phyloP scores from a whole-genome alignment of 2,113 vertebrate genomes.

The Lophius piscatorius region DNA sequence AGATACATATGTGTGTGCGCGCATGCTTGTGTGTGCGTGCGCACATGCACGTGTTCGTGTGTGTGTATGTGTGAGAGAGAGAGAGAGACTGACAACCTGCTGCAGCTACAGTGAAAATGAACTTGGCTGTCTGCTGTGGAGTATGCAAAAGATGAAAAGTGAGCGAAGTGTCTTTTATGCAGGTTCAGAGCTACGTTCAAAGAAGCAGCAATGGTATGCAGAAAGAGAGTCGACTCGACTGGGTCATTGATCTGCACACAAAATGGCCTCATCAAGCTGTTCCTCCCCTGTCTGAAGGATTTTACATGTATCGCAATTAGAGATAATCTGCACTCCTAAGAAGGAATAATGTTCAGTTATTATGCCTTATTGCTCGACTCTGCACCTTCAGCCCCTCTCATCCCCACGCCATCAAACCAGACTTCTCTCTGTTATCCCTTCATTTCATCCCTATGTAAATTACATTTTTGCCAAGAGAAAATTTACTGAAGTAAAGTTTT shows the following conservation, averaged over 20 bases:
- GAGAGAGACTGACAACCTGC: constrained; percentile 72
- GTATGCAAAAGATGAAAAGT: constrained; percentile 78
- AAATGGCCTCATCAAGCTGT: constrained; percentile 80
- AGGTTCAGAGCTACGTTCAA: constrained; percentile 80
- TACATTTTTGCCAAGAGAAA: constrained; percentile 29
- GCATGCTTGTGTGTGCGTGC: constrained; percentile 28
- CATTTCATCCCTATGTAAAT: constrained; percentile 45
- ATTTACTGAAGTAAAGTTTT: constrained; percentile 32
- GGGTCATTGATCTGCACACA: constrained; percentile 81
- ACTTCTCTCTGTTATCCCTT: constrained; percentile 39
- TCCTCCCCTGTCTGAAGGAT: constrained; percentile 78
- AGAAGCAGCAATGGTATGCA: constrained; percentile 68
- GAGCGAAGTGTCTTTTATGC: constrained; percentile 79
- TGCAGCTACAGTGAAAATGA: constrained; percentile 70
- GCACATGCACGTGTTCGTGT: constrained; percentile 53
- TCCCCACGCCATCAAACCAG: constrained; percentile 48
- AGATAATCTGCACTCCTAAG: constrained; percentile 71
- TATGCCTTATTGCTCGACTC: constrained; percentile 67
- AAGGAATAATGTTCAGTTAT: constrained; percentile 80
- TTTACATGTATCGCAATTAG: constrained; percentile 76
- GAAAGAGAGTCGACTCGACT: constrained; percentile 68
- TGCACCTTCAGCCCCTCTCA: constrained; percentile 56
- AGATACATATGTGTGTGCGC: constrained; percentile 37
- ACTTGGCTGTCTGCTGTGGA: constrained; percentile 71
- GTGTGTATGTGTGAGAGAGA: constrained; percentile 23